A percentile compares a stretch with the other conserved stretches of the same genome.
phyloP scores from a whole-genome alignment of 2,113 vertebrate species.

The Nyctibius bracteatus region DNA sequence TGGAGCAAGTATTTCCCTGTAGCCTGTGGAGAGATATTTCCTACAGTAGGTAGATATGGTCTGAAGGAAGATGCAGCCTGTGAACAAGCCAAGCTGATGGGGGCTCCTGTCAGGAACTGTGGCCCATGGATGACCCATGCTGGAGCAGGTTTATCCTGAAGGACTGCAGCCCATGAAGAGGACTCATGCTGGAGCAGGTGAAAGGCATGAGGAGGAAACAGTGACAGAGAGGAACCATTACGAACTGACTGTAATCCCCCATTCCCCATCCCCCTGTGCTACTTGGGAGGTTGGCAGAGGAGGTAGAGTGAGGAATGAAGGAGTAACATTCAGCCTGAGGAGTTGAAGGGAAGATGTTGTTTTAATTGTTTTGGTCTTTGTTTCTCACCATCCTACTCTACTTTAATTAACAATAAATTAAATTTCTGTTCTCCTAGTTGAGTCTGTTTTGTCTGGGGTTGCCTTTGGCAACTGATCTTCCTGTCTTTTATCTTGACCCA shows the following conservation, averaged over 20 bases:
- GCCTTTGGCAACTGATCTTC: background rate
- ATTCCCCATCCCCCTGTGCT: rapidly evolving
- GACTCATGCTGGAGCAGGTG: background rate
- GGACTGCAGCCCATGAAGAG: background rate
- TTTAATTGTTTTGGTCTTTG: background rate
- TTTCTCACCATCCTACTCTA: background rate
- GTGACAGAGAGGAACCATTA: background rate
- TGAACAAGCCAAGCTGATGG: background rate
- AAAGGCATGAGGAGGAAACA: background rate
- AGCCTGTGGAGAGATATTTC: background rate
- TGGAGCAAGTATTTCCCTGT: background rate
- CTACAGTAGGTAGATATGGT: background rate
- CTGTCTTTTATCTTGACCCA: background rate
- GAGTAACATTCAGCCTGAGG: background rate
- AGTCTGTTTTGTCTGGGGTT: background rate
- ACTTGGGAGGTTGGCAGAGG: background rate
- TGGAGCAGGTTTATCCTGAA: background rate
- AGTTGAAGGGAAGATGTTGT: rapidly evolving
- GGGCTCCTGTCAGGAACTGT: background rate
- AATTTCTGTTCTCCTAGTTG: background rate
- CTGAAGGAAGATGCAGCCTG: background rate
- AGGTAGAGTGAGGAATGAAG: background rate
- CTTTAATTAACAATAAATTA: background rate
- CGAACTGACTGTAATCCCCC: rapidly evolving
- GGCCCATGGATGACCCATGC: background rate